phyloP scores from a whole-genome alignment of 2,888 invertebrate genomes.

The Synanthedon tipuliformis region DNA sequence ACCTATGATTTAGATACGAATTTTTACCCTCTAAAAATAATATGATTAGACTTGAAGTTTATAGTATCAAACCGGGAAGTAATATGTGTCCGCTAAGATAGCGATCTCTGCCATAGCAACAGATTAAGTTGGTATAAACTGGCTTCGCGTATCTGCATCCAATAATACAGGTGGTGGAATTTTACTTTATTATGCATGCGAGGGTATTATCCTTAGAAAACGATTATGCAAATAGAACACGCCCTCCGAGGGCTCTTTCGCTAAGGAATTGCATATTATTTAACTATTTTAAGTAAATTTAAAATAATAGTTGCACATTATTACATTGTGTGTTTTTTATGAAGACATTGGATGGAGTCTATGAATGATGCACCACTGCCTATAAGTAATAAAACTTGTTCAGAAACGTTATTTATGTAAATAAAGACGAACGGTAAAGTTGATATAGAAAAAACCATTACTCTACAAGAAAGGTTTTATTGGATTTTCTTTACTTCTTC shows the following conservation, averaged over 20 bases:
- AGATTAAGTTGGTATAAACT: not conserved
- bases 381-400: too few relatives aligned
- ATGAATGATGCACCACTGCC: too few relatives aligned
- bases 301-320: not conserved
- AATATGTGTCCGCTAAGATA: not conserved
- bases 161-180: not conserved
- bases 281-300: not conserved
- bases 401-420: too few relatives aligned
- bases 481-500: too few relatives aligned
- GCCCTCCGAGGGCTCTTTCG: conserved; percentile 6
- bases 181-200: conserved; percentile 7
- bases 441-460: too few relatives aligned
- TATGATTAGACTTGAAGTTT: too few relatives aligned
- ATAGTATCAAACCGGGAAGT: too few relatives aligned
- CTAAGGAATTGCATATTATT: conserved; percentile 6
- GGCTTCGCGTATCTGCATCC: not conserved
- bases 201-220: conserved; percentile 6
- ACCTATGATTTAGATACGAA: too few relatives aligned
- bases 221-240: conserved; percentile 10
- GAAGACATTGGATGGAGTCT: too few relatives aligned
- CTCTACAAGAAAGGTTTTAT: too few relatives aligned
- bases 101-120: not conserved
- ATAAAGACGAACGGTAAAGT: too few relatives aligned
- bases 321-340: not conserved
- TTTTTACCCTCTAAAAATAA: too few relatives aligned